Conservation (phyloP, 2,888 invertebrate genomes). For the Bimastos eiseni region DNA sequence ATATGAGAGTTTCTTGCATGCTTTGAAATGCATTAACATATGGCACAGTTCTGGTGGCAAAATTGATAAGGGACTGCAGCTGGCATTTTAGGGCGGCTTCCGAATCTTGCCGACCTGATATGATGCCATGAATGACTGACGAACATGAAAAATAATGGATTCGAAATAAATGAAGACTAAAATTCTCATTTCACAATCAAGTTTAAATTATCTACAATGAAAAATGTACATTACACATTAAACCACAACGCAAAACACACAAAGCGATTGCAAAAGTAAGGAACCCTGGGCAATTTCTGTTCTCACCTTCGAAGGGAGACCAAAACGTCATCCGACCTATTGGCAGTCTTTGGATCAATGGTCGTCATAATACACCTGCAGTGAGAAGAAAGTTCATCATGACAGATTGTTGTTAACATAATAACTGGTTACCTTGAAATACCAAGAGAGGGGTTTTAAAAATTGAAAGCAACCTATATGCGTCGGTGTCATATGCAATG, state of each 20-base stretch:
- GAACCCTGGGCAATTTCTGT: not conserved
- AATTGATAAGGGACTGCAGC: not conserved
- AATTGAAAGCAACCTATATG: not conserved
- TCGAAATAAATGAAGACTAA: not conserved
- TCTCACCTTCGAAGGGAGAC: not conserved
- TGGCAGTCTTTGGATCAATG: conserved; percentile 7
- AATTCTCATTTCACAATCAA: too few relatives aligned
- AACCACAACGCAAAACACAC: not conserved
- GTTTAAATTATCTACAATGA: not conserved
- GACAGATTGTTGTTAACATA: not conserved
- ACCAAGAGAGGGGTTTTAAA: not conserved
- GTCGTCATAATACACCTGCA: conserved; percentile 21
- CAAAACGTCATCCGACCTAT: not conserved
- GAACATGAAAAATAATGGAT: not conserved
- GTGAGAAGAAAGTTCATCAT: not conserved
- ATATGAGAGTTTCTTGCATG: not conserved
- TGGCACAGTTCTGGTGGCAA: not conserved
- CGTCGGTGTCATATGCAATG: not conserved
- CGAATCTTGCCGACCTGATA: too few relatives aligned
- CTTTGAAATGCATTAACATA: not conserved
- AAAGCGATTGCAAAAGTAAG: not conserved
- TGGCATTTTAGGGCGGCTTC: not conserved
- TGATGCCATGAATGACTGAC: too few relatives aligned
- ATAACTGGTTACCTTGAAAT: not conserved
- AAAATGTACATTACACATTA: not conserved